Evolutionary conservation across 2,113 vertebrate genomes (phyloP).

Genomic region (Oncorhynchus gorbuscha): DNA sequence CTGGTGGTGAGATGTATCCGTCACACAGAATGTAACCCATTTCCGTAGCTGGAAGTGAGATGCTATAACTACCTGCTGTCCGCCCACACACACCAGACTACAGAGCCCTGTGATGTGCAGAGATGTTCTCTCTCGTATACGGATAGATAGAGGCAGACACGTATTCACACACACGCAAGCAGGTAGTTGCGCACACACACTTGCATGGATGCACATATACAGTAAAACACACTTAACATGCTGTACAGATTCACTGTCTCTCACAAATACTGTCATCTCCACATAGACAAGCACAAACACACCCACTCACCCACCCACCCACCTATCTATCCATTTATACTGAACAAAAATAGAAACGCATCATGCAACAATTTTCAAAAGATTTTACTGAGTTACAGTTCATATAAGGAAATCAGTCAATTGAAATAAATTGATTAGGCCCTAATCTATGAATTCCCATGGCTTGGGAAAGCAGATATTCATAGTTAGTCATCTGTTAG

Average conservation of each 20-base stretch:
- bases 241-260: not conserved
- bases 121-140: not conserved
- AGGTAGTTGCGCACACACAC: constrained; percentile 11
- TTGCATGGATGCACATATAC: not conserved
- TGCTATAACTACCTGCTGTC: constrained; percentile 39
- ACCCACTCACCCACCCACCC: not conserved
- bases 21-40: not conserved
- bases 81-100: constrained; percentile 41
- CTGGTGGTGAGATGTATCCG: not conserved
- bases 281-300: constrained; percentile 1
- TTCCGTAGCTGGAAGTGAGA: constrained; percentile 40
- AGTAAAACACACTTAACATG: not conserved
- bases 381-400: too few relatives aligned
- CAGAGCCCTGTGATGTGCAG: not conserved
- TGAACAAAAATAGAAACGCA: too few relatives aligned
- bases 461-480: too few relatives aligned
- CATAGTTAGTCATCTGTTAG: too few relatives aligned
- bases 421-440: too few relatives aligned
- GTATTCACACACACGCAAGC: constrained; percentile 10
- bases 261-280: too few relatives aligned
- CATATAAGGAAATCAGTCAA: too few relatives aligned
- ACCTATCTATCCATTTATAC: too few relatives aligned
- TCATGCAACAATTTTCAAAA: too few relatives aligned
- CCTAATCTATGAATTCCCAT: too few relatives aligned
- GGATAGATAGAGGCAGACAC: constrained; percentile 11